These are phyloP conservation scores for Camponotus fellah DNA, from an alignment of 2,888 invertebrate species.

Conservation along the genomic window DNA sequence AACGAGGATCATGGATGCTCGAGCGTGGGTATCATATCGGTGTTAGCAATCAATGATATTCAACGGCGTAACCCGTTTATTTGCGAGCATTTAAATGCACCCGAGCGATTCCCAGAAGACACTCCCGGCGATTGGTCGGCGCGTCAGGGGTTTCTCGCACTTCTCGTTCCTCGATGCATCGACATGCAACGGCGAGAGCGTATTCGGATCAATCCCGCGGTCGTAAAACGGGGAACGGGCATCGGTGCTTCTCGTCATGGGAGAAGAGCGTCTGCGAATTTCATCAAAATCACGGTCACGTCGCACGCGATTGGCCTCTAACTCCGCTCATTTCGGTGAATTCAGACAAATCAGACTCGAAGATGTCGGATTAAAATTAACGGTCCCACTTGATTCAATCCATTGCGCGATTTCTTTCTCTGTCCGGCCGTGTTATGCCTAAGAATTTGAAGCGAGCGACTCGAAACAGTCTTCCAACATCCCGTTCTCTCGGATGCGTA, in stretches of 20 bases:
- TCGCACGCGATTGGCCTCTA: background rate
- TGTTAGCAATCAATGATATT: constrained; percentile 68
- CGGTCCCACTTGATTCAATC: background rate
- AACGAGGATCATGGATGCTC: constrained; percentile 34
- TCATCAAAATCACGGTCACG: background rate
- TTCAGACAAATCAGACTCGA: background rate
- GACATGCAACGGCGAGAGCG: constrained; percentile 38
- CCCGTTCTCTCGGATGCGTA: constrained; percentile 62
- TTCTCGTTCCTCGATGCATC: constrained; percentile 56
- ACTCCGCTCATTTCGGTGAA: background rate
- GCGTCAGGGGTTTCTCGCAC: constrained; percentile 71
- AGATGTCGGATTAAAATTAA: constrained; percentile 7
- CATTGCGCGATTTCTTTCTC: background rate
- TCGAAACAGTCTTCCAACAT: constrained; percentile 52
- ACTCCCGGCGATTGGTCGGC: constrained; percentile 75
- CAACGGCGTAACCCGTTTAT: constrained; percentile 65
- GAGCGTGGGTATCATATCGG: constrained; percentile 69
- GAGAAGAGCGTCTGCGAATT: background rate
- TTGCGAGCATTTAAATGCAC: constrained; percentile 77
- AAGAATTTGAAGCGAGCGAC: constrained; percentile 25
- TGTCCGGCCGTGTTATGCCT: constrained; percentile 1
- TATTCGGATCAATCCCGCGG: constrained; percentile 32
- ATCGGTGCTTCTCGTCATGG: constrained; percentile 11
- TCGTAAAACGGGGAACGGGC: constrained; percentile 37
- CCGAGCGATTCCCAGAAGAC: constrained; percentile 78